Evolutionary conservation across 1,140 invertebrate species (phyloP).

Genomic region (Halyomorpha halys): DNA sequence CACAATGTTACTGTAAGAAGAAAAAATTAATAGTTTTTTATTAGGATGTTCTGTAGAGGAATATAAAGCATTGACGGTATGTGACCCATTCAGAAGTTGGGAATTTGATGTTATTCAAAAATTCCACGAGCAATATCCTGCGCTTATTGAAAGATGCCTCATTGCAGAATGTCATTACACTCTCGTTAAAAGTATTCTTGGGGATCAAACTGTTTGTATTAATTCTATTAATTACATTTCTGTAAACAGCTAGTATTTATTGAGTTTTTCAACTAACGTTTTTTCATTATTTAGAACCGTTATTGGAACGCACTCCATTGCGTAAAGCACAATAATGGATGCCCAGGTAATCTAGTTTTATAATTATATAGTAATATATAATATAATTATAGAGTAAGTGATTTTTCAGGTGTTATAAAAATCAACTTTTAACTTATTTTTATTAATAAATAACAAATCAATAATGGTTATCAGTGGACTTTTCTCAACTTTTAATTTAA

Average conservation of each 20-base stretch:
- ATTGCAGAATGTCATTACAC: background rate
- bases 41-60: constrained; percentile 1
- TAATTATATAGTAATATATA: too few species aligned
- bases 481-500: too few species aligned
- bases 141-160: constrained; percentile 5
- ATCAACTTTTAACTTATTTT: too few species aligned
- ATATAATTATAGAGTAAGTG: too few species aligned
- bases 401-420: too few species aligned
- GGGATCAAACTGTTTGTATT: background rate
- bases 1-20: too few species aligned
- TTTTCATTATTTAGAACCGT: constrained; percentile 1
- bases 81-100: background rate
- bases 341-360: constrained; percentile 13
- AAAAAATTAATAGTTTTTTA: background rate
- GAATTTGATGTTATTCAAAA: background rate
- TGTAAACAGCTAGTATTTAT: too few species aligned
- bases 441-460: too few species aligned
- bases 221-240: background rate
- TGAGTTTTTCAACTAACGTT: background rate
- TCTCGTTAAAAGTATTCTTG: background rate
- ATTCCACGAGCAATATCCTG: background rate
- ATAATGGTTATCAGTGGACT: too few species aligned
- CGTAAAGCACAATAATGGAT: constrained; percentile 11
- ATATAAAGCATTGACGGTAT: background rate
- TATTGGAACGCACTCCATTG: constrained; percentile 19